Conservation (phyloP, 2,888 invertebrate species). For the Luffia ferchaultella region DNA sequence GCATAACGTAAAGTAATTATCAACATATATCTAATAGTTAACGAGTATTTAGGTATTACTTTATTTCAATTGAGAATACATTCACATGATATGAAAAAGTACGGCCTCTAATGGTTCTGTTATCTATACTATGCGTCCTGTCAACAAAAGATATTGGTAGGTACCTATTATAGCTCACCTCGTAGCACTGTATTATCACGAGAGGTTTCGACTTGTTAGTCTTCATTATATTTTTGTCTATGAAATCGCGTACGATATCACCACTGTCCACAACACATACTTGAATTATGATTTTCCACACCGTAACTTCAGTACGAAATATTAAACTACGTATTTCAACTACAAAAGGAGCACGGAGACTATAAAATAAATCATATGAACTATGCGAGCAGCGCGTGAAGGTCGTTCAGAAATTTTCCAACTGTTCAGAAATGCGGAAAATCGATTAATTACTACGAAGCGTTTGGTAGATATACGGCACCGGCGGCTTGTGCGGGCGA, state of each 20-base stretch:
- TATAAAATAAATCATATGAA: slow-evolving; percentile 14
- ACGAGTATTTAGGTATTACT: too few species aligned
- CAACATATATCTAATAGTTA: too few species aligned
- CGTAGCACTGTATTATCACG: slow-evolving; percentile 68
- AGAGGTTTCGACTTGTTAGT: slow-evolving; percentile 52
- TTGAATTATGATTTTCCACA: neutral
- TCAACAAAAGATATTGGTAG: neutral
- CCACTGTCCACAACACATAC: neutral
- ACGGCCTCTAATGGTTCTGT: too few species aligned
- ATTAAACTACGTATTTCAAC: neutral
- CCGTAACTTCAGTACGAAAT: neutral
- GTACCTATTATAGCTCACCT: slow-evolving; percentile 51
- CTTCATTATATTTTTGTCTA: slow-evolving; percentile 31
- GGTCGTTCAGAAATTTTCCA: slow-evolving; percentile 38
- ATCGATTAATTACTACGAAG: slow-evolving; percentile 17
- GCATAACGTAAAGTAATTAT: too few species aligned
- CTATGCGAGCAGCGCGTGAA: slow-evolving; percentile 35
- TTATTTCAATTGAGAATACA: too few species aligned
- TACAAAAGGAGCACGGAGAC: neutral
- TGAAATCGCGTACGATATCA: neutral
- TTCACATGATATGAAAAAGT: too few species aligned
- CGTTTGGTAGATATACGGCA: neutral
- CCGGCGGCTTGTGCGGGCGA: slow-evolving; percentile 10
- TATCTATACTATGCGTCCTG: neutral
- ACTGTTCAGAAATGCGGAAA: slow-evolving; percentile 31